These are phyloP conservation scores for Cryptocephalus moraei DNA, from an alignment of 2,888 invertebrate species.

Conservation along the genomic window DNA sequence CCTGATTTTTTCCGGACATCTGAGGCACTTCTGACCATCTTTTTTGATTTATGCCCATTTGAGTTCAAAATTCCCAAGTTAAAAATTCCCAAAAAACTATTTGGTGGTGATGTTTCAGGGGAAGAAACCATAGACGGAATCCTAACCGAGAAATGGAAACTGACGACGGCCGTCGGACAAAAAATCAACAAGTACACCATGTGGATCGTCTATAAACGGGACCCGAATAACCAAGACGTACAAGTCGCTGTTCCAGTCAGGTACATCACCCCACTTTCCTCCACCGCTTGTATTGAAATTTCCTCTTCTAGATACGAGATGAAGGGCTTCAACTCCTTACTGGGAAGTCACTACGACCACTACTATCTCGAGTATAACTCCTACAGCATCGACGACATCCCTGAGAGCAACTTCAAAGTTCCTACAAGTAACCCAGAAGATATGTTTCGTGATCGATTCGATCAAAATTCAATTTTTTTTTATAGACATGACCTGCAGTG, in stretches of 20 bases:
- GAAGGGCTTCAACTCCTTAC: constrained; percentile 81
- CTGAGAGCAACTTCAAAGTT: constrained; percentile 58
- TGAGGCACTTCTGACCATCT: too few species aligned
- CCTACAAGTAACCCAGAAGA: constrained; percentile 42
- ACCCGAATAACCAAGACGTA: constrained; percentile 35
- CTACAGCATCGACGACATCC: constrained; percentile 55
- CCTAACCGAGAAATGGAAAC: constrained; percentile 68
- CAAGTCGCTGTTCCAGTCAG: constrained; percentile 59
- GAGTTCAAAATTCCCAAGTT: too few species aligned
- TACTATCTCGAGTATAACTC: constrained; percentile 76
- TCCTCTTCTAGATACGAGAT: constrained; percentile 62
- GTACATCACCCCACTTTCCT: constrained; percentile 20
- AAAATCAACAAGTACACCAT: constrained; percentile 83
- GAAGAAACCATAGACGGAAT: constrained; percentile 62
- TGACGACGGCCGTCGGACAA: constrained; percentile 56
- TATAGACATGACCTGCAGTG: constrained; percentile 57
- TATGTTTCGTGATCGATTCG: background rate
- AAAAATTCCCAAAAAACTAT: too few species aligned
- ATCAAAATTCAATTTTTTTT: constrained; percentile 9
- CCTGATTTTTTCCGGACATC: too few species aligned
- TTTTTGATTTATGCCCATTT: too few species aligned
- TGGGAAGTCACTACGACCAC: constrained; percentile 95
- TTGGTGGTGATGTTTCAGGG: constrained; percentile 23
- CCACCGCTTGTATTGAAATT: constrained; percentile 1
- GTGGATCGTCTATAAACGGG: constrained; percentile 71